Evolutionary conservation across 1,140 invertebrate genomes (phyloP).

Genomic region (Drosophila varians): DNA sequence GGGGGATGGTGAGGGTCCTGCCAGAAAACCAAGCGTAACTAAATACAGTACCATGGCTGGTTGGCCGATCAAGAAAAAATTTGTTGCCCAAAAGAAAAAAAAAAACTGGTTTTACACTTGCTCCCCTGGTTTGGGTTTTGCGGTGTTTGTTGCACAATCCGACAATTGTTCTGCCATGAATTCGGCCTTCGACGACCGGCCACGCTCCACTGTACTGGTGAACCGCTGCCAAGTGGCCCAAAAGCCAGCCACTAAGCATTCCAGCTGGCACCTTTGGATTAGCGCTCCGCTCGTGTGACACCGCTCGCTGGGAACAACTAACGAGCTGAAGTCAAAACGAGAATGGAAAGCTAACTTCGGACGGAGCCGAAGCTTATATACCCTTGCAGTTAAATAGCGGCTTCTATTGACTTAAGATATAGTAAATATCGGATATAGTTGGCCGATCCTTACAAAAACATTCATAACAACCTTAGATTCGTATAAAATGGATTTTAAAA

Average conservation of each 20-base stretch:
- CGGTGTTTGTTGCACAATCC: conserved; percentile 7
- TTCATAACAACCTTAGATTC: no score
- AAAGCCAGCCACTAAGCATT: conserved; percentile 1
- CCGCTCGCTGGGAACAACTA: neutral
- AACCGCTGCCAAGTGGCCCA: neutral
- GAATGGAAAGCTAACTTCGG: no score
- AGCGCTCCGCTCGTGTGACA: neutral
- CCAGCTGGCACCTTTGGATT: conserved; percentile 14
- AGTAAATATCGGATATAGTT: no score
- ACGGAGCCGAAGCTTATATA: no score
- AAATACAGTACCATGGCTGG: neutral
- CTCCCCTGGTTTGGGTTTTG: neutral
- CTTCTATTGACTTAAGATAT: no score
- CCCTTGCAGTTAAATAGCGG: no score
- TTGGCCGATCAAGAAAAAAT: neutral
- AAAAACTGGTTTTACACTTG: conserved; percentile 18
- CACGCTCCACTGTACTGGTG: conserved; percentile 1
- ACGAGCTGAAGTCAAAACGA: neutral
- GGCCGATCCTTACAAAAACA: no score
- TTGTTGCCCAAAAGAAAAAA: neutral
- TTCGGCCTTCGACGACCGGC: conserved; percentile 9
- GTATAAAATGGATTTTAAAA: no score
- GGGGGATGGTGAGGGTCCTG: conserved; percentile 7
- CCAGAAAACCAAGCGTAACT: neutral
- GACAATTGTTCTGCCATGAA: conserved; percentile 12